These are phyloP conservation scores for Etheostoma spectabile DNA, from an alignment of 2,113 vertebrate genomes.

Conservation along the genomic window DNA sequence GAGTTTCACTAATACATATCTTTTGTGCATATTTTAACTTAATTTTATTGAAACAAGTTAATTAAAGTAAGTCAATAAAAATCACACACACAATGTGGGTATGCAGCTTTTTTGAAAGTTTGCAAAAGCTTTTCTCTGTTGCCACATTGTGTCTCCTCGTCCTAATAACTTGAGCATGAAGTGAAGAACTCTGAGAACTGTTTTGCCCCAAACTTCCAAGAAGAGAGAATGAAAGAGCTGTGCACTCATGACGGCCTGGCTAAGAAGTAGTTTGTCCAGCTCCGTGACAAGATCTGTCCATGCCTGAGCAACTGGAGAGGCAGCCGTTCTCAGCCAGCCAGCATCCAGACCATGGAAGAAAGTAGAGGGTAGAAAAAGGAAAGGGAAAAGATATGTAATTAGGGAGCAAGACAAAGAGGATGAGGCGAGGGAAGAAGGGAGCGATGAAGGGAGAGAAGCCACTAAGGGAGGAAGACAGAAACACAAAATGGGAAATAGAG, in stretches of 20 bases:
- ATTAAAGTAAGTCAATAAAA: too few relatives aligned
- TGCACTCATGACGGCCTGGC: conserved; percentile 6
- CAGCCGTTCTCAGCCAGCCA: conserved; percentile 56
- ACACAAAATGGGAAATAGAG: conserved; percentile 34
- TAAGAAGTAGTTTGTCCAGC: conserved; percentile 47
- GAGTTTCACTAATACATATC: too few relatives aligned
- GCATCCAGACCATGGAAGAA: conserved; percentile 28
- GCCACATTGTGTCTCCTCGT: conserved; percentile 12
- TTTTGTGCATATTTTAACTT: too few relatives aligned
- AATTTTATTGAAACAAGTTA: too few relatives aligned
- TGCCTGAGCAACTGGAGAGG: conserved; percentile 57
- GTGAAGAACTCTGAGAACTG: conserved; percentile 36
- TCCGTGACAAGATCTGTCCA: conserved; percentile 65
- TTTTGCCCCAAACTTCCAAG: conserved; percentile 31
- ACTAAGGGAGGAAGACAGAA: conserved; percentile 26
- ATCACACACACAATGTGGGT: too few relatives aligned
- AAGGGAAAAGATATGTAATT: conserved; percentile 57
- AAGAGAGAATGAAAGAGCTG: conserved; percentile 33
- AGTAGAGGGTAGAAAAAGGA: conserved; percentile 9
- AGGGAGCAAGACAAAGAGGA: conserved; percentile 53
- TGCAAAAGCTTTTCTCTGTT: not conserved
- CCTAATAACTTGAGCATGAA: conserved; percentile 23
- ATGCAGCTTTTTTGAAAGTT: not conserved
- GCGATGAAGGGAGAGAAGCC: conserved; percentile 1
- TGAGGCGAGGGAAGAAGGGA: conserved; percentile 40